Evolutionary conservation across 2,888 invertebrate species (phyloP).

Genomic region (Pyralis farinalis): DNA sequence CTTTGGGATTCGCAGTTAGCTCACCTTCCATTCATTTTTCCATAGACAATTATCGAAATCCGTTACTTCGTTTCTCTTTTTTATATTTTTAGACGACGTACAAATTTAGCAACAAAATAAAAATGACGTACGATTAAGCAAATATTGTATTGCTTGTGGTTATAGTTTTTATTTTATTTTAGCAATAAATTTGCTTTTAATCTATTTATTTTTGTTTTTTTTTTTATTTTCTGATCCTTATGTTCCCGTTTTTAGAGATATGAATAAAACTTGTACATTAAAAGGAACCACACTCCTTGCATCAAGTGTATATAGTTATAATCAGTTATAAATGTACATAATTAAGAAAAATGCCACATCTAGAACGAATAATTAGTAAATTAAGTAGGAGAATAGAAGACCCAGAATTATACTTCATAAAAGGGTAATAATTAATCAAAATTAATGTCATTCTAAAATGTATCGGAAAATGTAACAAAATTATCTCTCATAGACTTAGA

Average conservation of each 20-base stretch:
- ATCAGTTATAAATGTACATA: slow-evolving; percentile 60
- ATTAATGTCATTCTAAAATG: slow-evolving; percentile 53
- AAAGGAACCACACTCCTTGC: slow-evolving; percentile 80
- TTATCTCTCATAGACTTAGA: slow-evolving; percentile 51
- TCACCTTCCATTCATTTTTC: slow-evolving; percentile 25
- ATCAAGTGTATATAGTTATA: slow-evolving; percentile 62
- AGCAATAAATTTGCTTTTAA: slow-evolving; percentile 81
- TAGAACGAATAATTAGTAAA: slow-evolving; percentile 42
- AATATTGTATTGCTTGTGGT: slow-evolving; percentile 72
- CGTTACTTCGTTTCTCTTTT: slow-evolving; percentile 35
- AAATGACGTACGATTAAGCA: slow-evolving; percentile 55
- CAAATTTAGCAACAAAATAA: slow-evolving; percentile 60
- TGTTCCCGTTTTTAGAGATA: slow-evolving; percentile 38
- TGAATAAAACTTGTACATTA: slow-evolving; percentile 60
- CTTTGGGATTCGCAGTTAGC: slow-evolving; percentile 43
- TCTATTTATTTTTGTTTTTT: slow-evolving; percentile 67
- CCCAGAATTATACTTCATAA: slow-evolving; percentile 34
- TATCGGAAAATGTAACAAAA: slow-evolving; percentile 51
- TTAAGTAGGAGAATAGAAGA: slow-evolving; percentile 51
- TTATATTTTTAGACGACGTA: slow-evolving; percentile 66
- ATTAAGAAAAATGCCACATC: slow-evolving; percentile 40
- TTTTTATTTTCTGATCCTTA: slow-evolving; percentile 46
- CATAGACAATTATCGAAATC: slow-evolving; percentile 22
- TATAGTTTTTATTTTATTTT: slow-evolving; percentile 76
- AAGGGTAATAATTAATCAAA: slow-evolving; percentile 60